Percentiles rank a stretch among this genome's conserved stretches.
phyloP scores from a whole-genome alignment of 2,113 vertebrate genomes.

The Perca fluviatilis region DNA sequence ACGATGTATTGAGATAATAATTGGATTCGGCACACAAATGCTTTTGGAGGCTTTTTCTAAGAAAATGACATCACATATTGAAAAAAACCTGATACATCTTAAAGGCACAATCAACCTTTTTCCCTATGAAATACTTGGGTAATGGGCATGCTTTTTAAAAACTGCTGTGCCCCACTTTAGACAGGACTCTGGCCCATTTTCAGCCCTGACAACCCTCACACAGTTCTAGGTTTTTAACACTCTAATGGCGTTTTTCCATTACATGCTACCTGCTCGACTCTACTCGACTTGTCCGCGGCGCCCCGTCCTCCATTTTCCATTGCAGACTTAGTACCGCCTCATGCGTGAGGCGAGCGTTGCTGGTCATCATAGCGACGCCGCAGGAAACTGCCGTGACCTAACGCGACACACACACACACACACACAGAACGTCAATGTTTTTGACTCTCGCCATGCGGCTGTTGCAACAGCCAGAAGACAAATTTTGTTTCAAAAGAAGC shows the following conservation, averaged over 20 bases:
- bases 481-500: no score
- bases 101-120: slow-evolving; percentile 62
- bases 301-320: no score
- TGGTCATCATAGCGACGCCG: no score
- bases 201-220: slow-evolving; percentile 53
- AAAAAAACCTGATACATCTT: slow-evolving; percentile 30
- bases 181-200: slow-evolving; percentile 82
- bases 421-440: no score
- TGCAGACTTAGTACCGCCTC: no score
- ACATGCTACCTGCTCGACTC: no score
- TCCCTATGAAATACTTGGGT: slow-evolving; percentile 53
- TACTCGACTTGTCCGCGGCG: no score
- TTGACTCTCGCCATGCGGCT: no score
- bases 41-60: not conserved
- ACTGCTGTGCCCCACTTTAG: slow-evolving; percentile 78
- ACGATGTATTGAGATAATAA: not conserved
- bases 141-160: slow-evolving; percentile 80
- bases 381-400: no score
- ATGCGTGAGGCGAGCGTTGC: no score
- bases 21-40: not conserved
- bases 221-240: slow-evolving; percentile 50
- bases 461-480: no score
- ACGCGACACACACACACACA: no score
- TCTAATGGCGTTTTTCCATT: slow-evolving; percentile 12
- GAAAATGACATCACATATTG: slow-evolving; percentile 9